These are phyloP conservation scores for Apis dorsata DNA, from an alignment of 1,140 invertebrate species.

Conservation along the genomic window DNA sequence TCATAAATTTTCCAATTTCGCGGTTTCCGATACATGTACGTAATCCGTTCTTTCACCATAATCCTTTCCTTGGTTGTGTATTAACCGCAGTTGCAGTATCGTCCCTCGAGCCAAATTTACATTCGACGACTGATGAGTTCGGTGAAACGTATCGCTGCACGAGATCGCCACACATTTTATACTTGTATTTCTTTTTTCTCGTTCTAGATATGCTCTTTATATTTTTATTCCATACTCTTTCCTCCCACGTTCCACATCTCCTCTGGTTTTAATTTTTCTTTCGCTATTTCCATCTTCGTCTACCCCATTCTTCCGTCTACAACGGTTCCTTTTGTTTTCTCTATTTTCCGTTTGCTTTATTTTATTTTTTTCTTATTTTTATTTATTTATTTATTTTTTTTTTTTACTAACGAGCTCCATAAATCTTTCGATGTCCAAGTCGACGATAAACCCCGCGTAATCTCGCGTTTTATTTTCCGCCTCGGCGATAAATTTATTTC, in stretches of 20 bases:
- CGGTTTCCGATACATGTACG: neutral
- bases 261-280: no score
- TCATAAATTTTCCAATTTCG: conserved; percentile 54
- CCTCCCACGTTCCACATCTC: neutral
- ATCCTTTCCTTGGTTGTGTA: conserved; percentile 39
- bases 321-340: neutral
- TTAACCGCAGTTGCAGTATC: conserved; percentile 27
- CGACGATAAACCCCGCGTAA: conserved; percentile 36
- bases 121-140: conserved; percentile 43
- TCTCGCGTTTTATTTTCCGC: conserved; percentile 36
- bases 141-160: conserved; percentile 19
- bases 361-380: neutral
- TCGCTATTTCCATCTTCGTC: neutral
- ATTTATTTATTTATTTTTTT: neutral
- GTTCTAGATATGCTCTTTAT: no score
- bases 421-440: conserved; percentile 23
- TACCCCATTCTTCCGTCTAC: neutral
- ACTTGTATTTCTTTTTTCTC: neutral
- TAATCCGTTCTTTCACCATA: conserved; percentile 41
- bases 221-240: no score
- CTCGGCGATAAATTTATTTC: conserved; percentile 31
- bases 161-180: conserved; percentile 12
- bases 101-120: conserved; percentile 30
- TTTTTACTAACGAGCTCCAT: conserved; percentile 17
- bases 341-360: neutral